A percentile compares a stretch with the other conserved stretches of the same genome.
These are phyloP conservation scores for Acrobasis consociella DNA, from an alignment of 2,888 invertebrate species.

Conservation along the genomic window DNA sequence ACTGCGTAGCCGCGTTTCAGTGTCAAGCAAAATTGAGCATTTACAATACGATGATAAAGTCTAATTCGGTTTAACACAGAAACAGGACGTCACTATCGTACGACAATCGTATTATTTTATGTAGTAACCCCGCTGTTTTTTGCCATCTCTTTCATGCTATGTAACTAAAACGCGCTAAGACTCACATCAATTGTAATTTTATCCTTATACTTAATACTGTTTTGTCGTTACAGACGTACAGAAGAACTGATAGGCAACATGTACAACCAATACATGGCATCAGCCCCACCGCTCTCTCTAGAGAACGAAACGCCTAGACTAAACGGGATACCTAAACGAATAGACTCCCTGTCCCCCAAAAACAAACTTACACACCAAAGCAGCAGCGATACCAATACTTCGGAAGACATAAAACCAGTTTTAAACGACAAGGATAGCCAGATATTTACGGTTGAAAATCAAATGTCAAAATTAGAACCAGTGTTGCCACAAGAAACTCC, in stretches of 20 bases:
- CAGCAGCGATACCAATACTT: slow-evolving; percentile 70
- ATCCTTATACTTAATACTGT: too few relatives aligned
- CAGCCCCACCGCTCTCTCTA: slow-evolving; percentile 65
- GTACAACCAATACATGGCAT: slow-evolving; percentile 78
- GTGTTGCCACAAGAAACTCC: slow-evolving; percentile 33
- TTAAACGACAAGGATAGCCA: slow-evolving; percentile 47
- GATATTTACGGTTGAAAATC: slow-evolving; percentile 67
- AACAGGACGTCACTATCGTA: too few relatives aligned
- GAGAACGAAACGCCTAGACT: slow-evolving; percentile 59
- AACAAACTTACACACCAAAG: slow-evolving; percentile 57
- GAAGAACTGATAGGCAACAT: slow-evolving; percentile 84
- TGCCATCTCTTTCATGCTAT: too few relatives aligned
- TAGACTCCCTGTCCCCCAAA: slow-evolving; percentile 52
- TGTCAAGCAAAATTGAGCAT: too few relatives aligned
- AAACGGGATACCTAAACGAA: slow-evolving; percentile 53
- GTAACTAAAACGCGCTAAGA: too few relatives aligned
- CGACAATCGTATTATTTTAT: too few relatives aligned
- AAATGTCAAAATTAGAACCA: slow-evolving; percentile 61
- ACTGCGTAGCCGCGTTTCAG: too few relatives aligned
- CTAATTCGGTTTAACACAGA: too few relatives aligned
- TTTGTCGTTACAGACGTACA: slow-evolving; percentile 70
- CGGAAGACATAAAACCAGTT: slow-evolving; percentile 68
- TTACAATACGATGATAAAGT: too few relatives aligned
- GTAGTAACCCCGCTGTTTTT: too few relatives aligned
- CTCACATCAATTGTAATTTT: too few relatives aligned